Evolutionary conservation across 2,113 vertebrate species (phyloP), one percentile per base, ranked within the genome.

Genomic region (Corythornis cristatus): DNA sequence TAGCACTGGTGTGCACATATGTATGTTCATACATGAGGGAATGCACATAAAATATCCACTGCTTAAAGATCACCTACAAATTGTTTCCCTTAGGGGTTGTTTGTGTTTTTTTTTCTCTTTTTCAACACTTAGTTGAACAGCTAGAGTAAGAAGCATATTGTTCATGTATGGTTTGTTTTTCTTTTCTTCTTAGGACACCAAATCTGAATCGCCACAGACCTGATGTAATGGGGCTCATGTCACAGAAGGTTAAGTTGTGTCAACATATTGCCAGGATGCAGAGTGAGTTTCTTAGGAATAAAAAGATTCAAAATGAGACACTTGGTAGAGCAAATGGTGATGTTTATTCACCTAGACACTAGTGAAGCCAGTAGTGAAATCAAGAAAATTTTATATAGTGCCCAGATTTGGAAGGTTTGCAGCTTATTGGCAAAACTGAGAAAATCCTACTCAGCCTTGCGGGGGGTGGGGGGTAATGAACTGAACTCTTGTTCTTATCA

Each of bases 1-100:
- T 0, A 31, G 16, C 0, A 0, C 1, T 0, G 15, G 6, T 61
- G 23, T 0, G 0, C 3, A 1, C 20, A 18, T 16, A 5, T 54
- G 23, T 20, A 8, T 4, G 2, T 70, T 64, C 48, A 28, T 45
- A 73, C 0, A 0, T 17, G 45, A 80, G 28, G 26, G 22, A 86
- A 33, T 9, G 15, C 35, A 29, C 2, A 1, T 56, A 40, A 83
- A 87, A 77, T 46, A 77, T 5, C 22, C 4, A 0, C 56, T 40
- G 12, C 23, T 65, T 54, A 75, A 78, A 83, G 17, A 56, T 25
- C 26, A 83, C 22, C 29, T 8, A 46, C 9, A 66, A 35, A 75
- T 37, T 23, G 6, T 9, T 90, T 72, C 61, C 8, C 5, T 8
- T 37, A 37, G 37, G 37, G 37, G 37, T 37, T 8, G 22, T 21